Base-by-base conservation (phyloP, 2,113 vertebrate species). In the Puma concolor region DNA sequence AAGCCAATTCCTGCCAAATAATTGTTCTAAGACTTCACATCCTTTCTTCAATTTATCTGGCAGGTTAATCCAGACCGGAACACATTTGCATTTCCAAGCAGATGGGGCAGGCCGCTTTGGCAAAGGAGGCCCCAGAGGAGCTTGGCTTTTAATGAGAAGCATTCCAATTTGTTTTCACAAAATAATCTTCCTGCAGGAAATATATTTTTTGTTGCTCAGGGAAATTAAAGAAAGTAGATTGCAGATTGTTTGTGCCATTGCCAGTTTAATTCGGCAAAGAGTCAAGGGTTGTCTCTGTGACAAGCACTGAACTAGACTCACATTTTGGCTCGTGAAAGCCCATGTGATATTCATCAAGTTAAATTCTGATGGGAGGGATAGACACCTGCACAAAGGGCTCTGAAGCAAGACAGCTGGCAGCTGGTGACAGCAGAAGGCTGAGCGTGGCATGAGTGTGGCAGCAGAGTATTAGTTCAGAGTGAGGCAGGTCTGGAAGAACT, bases 91-190 rank as follows among this genome's bases (percentile, higher is more conserved):
- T 41, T 86, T 90, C 76, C 87, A 97, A 96, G 97, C 86, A 95
- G 90, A 95, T 97, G 85, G 80, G 52, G 0, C 97, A 89, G 97
- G 97, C 48, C 57, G 16, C 74, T 64, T 79, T 91, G 80, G 71
- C 72, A 66, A 60, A 96, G 67, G 97, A 96, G 93, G 63, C 19
- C 67, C 93, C 66, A 66, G 69, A 31, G 41, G 69, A 92, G 8
- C 17, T 13, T n/a, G 95, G 89, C 91, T 97, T 89, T 85, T 87
- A 96, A 91, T 76, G 80, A 89, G 2, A 74, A 48, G 94, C 81
- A 93, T 88, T 96, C 94, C 90, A 94, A 95, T 94, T 91, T 96
- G 88, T 97, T 97, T 96, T 86, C 54, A 93, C 41, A 95, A 83
- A 98, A 93, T 85, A 79, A 91, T 92, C 63, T 27, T 97, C 86